These are phyloP conservation scores for Poeciliopsis occidentalis DNA, from an alignment of 2,113 vertebrate species.

Conservation along the genomic window DNA sequence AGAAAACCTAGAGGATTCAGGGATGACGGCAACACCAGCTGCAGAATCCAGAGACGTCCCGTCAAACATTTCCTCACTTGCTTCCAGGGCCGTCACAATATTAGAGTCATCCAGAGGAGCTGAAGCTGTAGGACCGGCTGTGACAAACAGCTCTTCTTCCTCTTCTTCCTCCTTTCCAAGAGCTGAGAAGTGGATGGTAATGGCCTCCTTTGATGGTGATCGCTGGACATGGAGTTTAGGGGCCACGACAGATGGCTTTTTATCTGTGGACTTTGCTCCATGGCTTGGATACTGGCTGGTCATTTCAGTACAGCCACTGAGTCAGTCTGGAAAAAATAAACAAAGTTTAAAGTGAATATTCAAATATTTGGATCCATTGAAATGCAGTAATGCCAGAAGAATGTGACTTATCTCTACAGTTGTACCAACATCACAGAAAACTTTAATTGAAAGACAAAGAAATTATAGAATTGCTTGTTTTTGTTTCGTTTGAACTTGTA, in stretches of 20 bases:
- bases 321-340: slow-evolving; percentile 77
- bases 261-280: slow-evolving; percentile 83
- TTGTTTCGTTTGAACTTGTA: not conserved
- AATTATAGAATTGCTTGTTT: not conserved
- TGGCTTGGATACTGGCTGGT: slow-evolving; percentile 90
- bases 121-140: slow-evolving; percentile 54
- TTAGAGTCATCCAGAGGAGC: slow-evolving; percentile 82
- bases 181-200: slow-evolving; percentile 96
- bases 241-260: slow-evolving; percentile 75
- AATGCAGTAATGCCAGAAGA: not conserved
- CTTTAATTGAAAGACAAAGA: not conserved
- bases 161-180: slow-evolving; percentile 94
- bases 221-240: slow-evolving; percentile 93
- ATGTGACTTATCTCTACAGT: not conserved
- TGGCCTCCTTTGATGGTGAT: slow-evolving; percentile 88
- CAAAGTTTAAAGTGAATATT: not conserved
- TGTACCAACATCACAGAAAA: not conserved
- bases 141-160: slow-evolving; percentile 85
- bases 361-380: not conserved
- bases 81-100: slow-evolving; percentile 90
- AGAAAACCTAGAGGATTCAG: slow-evolving; percentile 70
- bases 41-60: slow-evolving; percentile 59
- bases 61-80: slow-evolving; percentile 92
- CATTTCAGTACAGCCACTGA: slow-evolving; percentile 88
- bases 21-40: slow-evolving; percentile 67